phyloP scores from a whole-genome alignment of 1,140 invertebrate species.

The Zaprionus nigranus region DNA sequence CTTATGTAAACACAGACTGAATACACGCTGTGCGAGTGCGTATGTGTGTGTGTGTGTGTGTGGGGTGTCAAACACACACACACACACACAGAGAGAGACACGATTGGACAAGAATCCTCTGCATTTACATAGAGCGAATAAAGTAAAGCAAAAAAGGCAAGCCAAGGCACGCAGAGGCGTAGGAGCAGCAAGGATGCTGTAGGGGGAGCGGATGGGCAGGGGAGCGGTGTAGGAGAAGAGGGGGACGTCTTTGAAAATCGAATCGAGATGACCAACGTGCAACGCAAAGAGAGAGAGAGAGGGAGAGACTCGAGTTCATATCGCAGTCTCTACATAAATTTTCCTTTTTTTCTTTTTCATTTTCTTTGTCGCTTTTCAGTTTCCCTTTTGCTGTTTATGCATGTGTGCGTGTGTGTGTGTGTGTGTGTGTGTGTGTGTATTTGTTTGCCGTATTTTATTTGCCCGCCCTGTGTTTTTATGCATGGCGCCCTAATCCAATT shows the following conservation, averaged over 20 bases:
- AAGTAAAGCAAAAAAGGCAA: not conserved
- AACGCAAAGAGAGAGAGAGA: too few relatives aligned
- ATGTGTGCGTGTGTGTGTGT: not conserved
- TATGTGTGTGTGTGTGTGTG: not conserved
- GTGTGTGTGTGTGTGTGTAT: not conserved
- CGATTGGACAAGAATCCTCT: conserved; percentile 45
- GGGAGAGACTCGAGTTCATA: not conserved
- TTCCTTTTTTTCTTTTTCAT: not conserved
- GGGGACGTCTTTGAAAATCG: conserved; percentile 1
- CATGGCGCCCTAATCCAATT: conserved; percentile 26
- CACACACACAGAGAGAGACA: conserved; percentile 13
- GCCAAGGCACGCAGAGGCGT: not conserved
- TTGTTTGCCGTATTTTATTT: not conserved
- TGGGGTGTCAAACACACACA: conserved; percentile 36
- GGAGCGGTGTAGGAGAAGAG: not conserved
- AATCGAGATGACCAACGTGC: conserved; percentile 1
- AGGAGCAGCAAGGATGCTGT: not conserved
- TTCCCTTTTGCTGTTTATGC: conserved; percentile 1
- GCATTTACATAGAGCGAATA: conserved; percentile 38
- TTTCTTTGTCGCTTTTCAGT: not conserved
- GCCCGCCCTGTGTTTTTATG: conserved; percentile 11
- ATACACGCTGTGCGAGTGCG: not conserved
- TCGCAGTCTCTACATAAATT: not conserved
- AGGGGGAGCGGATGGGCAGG: not conserved
- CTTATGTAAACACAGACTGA: conserved; percentile 61